phyloP scores from a whole-genome alignment of 2,113 vertebrate genomes.

The Callithrix jacchus region DNA sequence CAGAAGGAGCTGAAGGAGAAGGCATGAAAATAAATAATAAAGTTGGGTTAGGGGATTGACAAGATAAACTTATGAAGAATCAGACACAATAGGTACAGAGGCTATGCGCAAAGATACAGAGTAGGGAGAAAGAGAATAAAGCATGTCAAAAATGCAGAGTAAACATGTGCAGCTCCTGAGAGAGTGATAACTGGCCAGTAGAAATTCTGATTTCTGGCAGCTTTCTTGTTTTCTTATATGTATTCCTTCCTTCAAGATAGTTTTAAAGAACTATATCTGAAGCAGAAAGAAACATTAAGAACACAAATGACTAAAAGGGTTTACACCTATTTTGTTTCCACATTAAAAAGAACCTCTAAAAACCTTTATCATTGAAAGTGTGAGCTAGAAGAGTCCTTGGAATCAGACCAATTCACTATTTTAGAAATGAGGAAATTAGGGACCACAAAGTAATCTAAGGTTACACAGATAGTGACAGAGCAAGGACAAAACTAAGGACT shows the following conservation, averaged over 20 bases:
- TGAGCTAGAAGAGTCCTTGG: neutral
- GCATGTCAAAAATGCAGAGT: neutral
- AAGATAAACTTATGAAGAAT: neutral
- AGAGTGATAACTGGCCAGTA: neutral
- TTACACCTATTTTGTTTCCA: neutral
- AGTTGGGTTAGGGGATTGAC: neutral
- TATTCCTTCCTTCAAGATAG: neutral
- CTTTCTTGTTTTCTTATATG: neutral
- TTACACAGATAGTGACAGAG: neutral
- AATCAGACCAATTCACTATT: neutral
- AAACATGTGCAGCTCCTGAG: neutral
- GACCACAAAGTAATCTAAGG: neutral
- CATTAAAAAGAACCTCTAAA: neutral
- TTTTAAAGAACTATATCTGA: neutral
- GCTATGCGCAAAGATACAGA: neutral
- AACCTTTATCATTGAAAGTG: neutral
- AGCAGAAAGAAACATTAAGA: neutral
- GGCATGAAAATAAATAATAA: neutral
- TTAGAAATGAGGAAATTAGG: neutral
- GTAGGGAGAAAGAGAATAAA: neutral
- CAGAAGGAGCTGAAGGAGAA: neutral
- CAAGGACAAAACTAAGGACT: neutral
- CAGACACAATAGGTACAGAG: neutral
- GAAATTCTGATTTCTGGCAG: neutral
- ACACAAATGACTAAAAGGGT: neutral